phyloP scores from a whole-genome alignment of 1,140 invertebrate genomes.

The Apolygus lucorum region DNA sequence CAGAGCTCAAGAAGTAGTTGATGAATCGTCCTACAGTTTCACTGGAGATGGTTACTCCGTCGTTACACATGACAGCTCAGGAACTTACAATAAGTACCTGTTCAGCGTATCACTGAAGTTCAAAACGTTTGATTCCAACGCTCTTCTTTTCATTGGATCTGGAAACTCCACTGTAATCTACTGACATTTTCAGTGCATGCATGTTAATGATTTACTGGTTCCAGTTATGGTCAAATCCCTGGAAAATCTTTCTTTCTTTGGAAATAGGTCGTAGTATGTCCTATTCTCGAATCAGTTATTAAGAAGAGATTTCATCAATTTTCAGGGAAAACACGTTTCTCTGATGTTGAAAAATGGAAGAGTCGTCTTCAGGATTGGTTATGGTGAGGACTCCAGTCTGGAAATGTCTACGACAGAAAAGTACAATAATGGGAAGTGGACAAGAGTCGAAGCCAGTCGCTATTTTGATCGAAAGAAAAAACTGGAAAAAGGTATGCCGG shows the following conservation, averaged over 20 bases:
- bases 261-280: too few relatives aligned
- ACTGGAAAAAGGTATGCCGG: slow-evolving; percentile 37
- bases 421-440: slow-evolving; percentile 75
- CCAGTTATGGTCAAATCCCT: too few relatives aligned
- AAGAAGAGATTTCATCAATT: too few relatives aligned
- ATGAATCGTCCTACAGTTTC: slow-evolving; percentile 53
- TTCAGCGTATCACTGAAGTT: slow-evolving; percentile 74
- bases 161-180: slow-evolving; percentile 1
- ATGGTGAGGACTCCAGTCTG: slow-evolving; percentile 51
- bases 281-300: too few relatives aligned
- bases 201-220: too few relatives aligned
- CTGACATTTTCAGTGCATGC: too few relatives aligned
- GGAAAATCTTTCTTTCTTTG: too few relatives aligned
- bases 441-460: slow-evolving; percentile 57
- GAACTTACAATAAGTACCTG: slow-evolving; percentile 56
- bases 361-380: slow-evolving; percentile 65
- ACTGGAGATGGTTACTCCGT: slow-evolving; percentile 71
- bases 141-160: slow-evolving; percentile 64
- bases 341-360: slow-evolving; percentile 64
- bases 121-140: slow-evolving; percentile 78
- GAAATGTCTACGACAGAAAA: slow-evolving; percentile 58
- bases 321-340: slow-evolving; percentile 66
- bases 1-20: slow-evolving; percentile 46
- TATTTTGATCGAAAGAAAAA: slow-evolving; percentile 37
- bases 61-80: slow-evolving; percentile 49